Conservation (phyloP, 2,113 vertebrate genomes). For the Cryptotis parvus region DNA sequence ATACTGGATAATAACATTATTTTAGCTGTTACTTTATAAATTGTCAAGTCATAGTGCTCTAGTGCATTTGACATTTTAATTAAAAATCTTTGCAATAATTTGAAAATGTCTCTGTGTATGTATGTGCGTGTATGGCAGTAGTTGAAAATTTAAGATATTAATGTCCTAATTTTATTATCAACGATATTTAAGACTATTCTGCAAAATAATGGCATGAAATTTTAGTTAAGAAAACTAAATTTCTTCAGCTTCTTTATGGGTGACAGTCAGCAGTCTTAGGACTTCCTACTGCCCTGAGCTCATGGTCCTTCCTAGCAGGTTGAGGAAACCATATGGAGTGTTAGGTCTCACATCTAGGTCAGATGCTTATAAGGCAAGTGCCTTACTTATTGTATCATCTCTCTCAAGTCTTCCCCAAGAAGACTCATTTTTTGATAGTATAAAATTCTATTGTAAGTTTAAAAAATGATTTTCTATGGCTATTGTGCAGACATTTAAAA, state of each 20-base stretch:
- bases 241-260: no score
- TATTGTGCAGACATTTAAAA: neutral
- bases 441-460: no score
- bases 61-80: neutral
- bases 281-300: no score
- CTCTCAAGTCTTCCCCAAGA: no score
- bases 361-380: no score
- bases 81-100: neutral
- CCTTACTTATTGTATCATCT: no score
- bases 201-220: neutral
- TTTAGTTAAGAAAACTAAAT: neutral
- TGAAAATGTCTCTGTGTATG: neutral
- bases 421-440: no score
- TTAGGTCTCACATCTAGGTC: no score
- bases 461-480: neutral
- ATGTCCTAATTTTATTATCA: neutral
- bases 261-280: no score
- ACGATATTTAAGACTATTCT: neutral
- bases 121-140: no score
- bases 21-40: neutral
- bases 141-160: neutral
- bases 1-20: neutral
- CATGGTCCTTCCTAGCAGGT: no score
- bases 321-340: no score
- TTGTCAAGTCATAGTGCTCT: neutral